A percentile compares a stretch with the other conserved stretches of the same genome.
Conservation (phyloP, 2,113 vertebrate genomes). For the Camelus bactrianus region DNA sequence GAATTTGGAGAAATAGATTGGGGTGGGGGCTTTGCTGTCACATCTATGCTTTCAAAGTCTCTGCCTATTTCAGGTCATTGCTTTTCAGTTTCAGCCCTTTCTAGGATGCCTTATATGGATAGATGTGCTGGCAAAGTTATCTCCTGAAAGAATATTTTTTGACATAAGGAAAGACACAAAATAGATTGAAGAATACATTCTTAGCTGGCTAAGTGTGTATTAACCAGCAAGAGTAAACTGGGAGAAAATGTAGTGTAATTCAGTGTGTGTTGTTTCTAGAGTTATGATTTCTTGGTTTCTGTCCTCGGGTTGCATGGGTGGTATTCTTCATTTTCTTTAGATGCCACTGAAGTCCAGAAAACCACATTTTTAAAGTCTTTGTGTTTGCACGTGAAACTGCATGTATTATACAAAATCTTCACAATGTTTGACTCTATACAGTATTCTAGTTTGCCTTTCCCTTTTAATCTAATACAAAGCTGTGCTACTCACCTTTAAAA, state of each 20-base stretch:
- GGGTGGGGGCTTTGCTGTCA: neutral
- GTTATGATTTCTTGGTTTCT: slow-evolving; percentile 55
- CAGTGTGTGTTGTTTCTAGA: slow-evolving; percentile 11
- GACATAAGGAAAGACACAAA: neutral
- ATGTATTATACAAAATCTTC: slow-evolving; percentile 7
- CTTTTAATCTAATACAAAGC: slow-evolving; percentile 29
- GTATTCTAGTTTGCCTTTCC: slow-evolving; percentile 23
- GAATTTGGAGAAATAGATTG: slow-evolving; percentile 16
- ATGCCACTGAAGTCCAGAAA: slow-evolving; percentile 63
- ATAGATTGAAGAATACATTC: neutral
- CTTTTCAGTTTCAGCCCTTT: slow-evolving; percentile 32
- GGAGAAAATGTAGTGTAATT: slow-evolving; percentile 24
- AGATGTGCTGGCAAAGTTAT: slow-evolving; percentile 42
- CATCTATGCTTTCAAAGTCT: slow-evolving; percentile 23
- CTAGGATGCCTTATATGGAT: neutral
- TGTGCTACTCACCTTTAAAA: slow-evolving; percentile 35
- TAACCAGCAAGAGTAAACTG: slow-evolving; percentile 29
- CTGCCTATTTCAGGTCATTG: neutral
- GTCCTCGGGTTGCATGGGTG: neutral
- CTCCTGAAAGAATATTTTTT: neutral
- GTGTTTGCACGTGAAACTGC: slow-evolving; percentile 42
- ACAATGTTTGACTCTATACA: slow-evolving; percentile 4
- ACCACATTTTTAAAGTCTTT: slow-evolving; percentile 50
- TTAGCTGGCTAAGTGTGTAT: slow-evolving; percentile 23
- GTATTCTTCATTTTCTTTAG: slow-evolving; percentile 37